Conservation (phyloP, 2,797 vertebrate species). For the Notolabrus celidotus region DNA sequence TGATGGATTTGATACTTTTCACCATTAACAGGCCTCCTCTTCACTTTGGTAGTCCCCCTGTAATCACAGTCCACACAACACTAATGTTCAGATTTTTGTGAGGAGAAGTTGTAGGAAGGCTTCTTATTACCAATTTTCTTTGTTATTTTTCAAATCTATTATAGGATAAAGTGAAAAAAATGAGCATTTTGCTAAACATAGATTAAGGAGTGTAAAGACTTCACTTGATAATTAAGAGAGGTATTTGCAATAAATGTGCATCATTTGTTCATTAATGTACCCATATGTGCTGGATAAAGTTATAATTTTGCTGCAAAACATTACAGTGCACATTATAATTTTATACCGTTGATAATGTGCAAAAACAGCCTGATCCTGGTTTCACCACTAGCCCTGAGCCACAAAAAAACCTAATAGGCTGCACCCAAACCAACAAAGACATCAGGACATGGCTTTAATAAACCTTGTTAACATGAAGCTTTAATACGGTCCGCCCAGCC, state of each 20-base stretch:
- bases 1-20: too few species aligned
- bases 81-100: too few species aligned
- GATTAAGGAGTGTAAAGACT: neutral
- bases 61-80: too few species aligned
- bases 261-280: conserved; percentile 10
- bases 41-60: too few species aligned
- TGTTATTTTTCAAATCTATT: too few species aligned
- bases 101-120: too few species aligned
- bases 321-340: conserved; percentile 14
- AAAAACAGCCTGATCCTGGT: conserved; percentile 33
- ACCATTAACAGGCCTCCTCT: too few species aligned
- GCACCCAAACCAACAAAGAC: conserved; percentile 54
- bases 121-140: too few species aligned
- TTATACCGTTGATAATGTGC: conserved; percentile 36
- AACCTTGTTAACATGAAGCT: conserved; percentile 53
- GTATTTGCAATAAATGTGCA: conserved; percentile 13
- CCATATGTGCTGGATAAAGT: neutral
- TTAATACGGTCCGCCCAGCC: conserved; percentile 29
- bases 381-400: conserved; percentile 44
- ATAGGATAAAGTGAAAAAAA: neutral
- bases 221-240: neutral
- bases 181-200: too few species aligned
- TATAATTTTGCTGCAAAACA: conserved; percentile 19
- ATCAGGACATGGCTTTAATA: conserved; percentile 59
- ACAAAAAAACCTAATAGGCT: conserved; percentile 55